These are phyloP conservation scores for Neopelma chrysocephalum DNA, from an alignment of 2,797 vertebrate species.

Conservation along the genomic window DNA sequence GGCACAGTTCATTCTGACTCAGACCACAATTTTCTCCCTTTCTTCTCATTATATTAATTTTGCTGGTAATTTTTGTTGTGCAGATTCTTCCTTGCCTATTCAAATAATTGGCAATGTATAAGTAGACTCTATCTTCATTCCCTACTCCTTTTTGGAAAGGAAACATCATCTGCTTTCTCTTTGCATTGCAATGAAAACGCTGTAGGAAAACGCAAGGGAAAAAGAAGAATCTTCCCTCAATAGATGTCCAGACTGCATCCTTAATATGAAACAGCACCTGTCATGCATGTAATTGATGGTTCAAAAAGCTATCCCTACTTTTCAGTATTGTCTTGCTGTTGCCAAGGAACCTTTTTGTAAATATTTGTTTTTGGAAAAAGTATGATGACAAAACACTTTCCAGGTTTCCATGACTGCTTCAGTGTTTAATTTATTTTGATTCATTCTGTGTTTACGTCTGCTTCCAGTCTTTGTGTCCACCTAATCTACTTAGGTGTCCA, in stretches of 20 bases:
- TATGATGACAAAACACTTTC: background rate
- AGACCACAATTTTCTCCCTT: background rate
- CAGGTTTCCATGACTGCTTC: slow-evolving; percentile 4
- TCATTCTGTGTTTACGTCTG: background rate
- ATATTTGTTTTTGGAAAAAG: background rate
- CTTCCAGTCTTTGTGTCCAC: background rate
- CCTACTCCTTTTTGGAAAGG: background rate
- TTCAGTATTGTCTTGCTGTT: background rate
- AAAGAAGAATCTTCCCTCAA: background rate
- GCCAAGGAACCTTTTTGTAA: background rate
- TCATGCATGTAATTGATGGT: background rate
- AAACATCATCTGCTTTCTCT: background rate
- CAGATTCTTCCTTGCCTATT: background rate
- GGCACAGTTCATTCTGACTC: background rate
- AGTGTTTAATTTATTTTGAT: background rate
- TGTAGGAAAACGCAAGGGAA: background rate
- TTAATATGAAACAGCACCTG: background rate
- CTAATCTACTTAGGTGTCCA: background rate
- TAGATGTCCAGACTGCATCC: background rate
- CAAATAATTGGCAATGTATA: background rate
- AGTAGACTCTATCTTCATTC: background rate
- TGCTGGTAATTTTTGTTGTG: background rate
- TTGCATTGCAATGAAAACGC: background rate
- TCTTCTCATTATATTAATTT: background rate
- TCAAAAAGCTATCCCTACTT: background rate